phyloP scores from a whole-genome alignment of 1,140 invertebrate species.

The Harlomillsia oculata region DNA sequence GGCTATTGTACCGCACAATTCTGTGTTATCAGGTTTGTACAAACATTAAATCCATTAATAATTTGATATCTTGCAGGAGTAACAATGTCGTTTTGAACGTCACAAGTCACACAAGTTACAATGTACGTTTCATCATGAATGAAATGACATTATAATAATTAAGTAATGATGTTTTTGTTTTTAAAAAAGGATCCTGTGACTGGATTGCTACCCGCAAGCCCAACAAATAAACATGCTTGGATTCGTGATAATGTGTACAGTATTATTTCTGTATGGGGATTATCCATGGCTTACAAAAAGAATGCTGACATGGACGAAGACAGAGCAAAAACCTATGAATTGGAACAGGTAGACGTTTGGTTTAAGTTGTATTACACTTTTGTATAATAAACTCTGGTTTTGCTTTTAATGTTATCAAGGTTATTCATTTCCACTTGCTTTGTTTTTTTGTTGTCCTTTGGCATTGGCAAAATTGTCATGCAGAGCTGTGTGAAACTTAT shows the following conservation, averaged over 20 bases:
- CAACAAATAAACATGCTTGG: constrained; percentile 88
- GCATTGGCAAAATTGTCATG: constrained; percentile 12
- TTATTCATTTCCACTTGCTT: too few relatives aligned
- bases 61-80: too few relatives aligned
- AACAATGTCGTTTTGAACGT: too few relatives aligned
- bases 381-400: too few relatives aligned
- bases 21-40: constrained; percentile 68
- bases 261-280: constrained; percentile 91
- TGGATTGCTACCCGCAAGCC: constrained; percentile 77
- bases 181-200: constrained; percentile 77
- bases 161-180: background rate
- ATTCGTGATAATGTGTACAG: constrained; percentile 97
- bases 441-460: too few relatives aligned
- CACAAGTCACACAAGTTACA: too few relatives aligned
- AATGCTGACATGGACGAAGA: constrained; percentile 98
- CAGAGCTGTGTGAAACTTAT: constrained; percentile 58
- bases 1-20: constrained; percentile 82
- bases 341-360: constrained; percentile 62
- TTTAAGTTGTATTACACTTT: too few relatives aligned
- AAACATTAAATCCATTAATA: too few relatives aligned
- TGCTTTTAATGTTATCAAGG: too few relatives aligned
- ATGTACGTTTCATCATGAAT: background rate
- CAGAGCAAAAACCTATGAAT: constrained; percentile 91
- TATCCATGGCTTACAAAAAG: constrained; percentile 97
- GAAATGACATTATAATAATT: background rate